Base-by-base conservation (phyloP, 2,888 invertebrate genomes). In the Drosophila prostipennis region DNA sequence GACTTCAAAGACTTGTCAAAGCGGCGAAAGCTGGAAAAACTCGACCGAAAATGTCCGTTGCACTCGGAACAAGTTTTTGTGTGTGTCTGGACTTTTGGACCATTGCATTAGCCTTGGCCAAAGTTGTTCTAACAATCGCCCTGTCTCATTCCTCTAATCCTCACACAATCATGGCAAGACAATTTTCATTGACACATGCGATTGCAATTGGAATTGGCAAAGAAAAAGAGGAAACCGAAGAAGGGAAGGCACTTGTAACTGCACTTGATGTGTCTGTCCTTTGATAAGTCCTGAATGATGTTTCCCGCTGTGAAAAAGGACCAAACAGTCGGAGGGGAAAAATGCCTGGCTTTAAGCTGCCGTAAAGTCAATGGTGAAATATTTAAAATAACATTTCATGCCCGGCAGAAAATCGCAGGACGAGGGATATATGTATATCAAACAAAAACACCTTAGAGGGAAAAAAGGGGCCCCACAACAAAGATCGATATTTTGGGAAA, bases 171-270 rank as follows among this genome's bases (percentile, higher is more conserved):
- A 56, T 29, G 57, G 32, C 23, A 75, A 81, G 82, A 84, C 87
- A 80, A 84, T 84, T 89, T 84, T 63, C 72, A 82, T 77, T 89
- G 89, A 84, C 87, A 88, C 80, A 82, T 77, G 69, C 56, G 83
- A 82, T 76, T 81, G 75, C 82, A 63, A 74, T 81, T 67, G 60
- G 49, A 79, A 74, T 85, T 85, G 80, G 57, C 60, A 56, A 57
- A 61, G 36, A 53, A 48, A 10, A 16, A 29, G 29, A 53, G 42
- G 10, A 40, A 40, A 34, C 34, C 37, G 13, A n/a, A 40, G n/a
- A 37, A 16, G 26, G 26, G 16, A 56, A 57, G 71, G 79, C 68
- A 77, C 61, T 81, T 77, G 74, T 29, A 37, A 64, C 58, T 77
- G 79, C 68, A 74, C 68, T 81, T 74, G 71, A 77, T 55, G 52